Conservation (phyloP, 2,888 invertebrate species). For the Drosophila phalerata region DNA sequence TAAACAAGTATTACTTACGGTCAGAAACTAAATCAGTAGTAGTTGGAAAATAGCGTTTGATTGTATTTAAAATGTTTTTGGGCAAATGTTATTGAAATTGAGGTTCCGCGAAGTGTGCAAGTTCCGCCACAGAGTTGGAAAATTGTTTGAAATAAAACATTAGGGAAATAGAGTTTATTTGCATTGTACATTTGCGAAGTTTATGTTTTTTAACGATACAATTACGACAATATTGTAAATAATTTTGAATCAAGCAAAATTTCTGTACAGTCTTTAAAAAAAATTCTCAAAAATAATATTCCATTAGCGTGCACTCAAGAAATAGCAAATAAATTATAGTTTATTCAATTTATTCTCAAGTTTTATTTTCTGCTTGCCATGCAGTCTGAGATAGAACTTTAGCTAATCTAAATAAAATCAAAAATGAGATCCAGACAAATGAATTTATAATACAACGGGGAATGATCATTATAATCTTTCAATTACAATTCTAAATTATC, state of each 20-base stretch:
- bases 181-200: slow-evolving; percentile 26
- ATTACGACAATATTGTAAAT: slow-evolving; percentile 17
- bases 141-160: slow-evolving; percentile 67
- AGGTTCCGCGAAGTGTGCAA: slow-evolving; percentile 65
- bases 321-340: not conserved
- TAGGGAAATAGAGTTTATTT: slow-evolving; percentile 64
- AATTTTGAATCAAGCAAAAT: slow-evolving; percentile 38
- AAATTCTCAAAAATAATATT: not conserved
- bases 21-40: slow-evolving; percentile 76
- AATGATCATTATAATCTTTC: not conserved
- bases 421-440: slow-evolving; percentile 4
- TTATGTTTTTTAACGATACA: slow-evolving; percentile 12
- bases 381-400: slow-evolving; percentile 14
- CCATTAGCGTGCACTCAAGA: slow-evolving; percentile 32
- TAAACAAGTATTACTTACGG: slow-evolving; percentile 70
- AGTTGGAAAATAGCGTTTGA: slow-evolving; percentile 13
- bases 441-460: not conserved
- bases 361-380: slow-evolving; percentile 6
- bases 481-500: not conserved
- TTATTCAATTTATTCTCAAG: not conserved
- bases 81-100: slow-evolving; percentile 32
- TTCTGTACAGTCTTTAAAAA: slow-evolving; percentile 9
- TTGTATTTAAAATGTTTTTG: slow-evolving; percentile 5
- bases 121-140: slow-evolving; percentile 68
- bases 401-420: not conserved